Conservation (phyloP, 2,797 vertebrate species). For the Brachyalestes nurse region DNA sequence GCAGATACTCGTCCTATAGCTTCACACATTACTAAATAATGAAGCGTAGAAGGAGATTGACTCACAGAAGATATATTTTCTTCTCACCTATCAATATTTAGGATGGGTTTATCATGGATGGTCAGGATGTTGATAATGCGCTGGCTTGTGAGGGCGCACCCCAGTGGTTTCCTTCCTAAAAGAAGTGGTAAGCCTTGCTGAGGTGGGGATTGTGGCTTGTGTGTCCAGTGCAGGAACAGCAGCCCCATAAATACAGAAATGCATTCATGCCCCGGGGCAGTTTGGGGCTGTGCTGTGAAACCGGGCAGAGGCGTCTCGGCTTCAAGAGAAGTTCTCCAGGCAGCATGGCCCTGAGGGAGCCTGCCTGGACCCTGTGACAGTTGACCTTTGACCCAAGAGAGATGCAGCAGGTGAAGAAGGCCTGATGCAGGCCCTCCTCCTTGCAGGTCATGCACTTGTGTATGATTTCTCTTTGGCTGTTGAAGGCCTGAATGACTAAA, state of each 20-base stretch:
- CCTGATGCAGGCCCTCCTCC: constrained; percentile 55
- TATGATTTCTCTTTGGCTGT: constrained; percentile 58
- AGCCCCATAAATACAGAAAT: constrained; percentile 73
- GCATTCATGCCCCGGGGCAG: constrained; percentile 80
- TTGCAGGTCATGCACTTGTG: constrained; percentile 64
- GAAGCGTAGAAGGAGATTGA: constrained; percentile 18
- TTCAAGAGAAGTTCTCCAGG: constrained; percentile 73
- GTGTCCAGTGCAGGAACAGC: constrained; percentile 61
- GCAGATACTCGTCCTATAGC: constrained; percentile 18
- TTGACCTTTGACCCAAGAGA: constrained; percentile 71
- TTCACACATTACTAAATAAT: constrained; percentile 45
- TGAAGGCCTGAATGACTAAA: constrained; percentile 13
- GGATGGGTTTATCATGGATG: constrained; percentile 28
- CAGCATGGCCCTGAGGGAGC: constrained; percentile 68
- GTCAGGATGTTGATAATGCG: constrained; percentile 44
- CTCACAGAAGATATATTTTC: constrained; percentile 5
- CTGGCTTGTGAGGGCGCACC: constrained; percentile 30
- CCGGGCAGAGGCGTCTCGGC: constrained; percentile 71
- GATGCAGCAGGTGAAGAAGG: constrained; percentile 52
- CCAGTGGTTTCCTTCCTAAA: constrained; percentile 43
- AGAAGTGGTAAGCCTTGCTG: constrained; percentile 30
- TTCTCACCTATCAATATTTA: constrained; percentile 45
- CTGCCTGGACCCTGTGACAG: constrained; percentile 72
- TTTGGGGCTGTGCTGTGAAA: constrained; percentile 79
- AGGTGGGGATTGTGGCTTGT: constrained; percentile 54